Conservation (phyloP, 92 coral and sea anemone genomes). For the Porites cylindrica region DNA sequence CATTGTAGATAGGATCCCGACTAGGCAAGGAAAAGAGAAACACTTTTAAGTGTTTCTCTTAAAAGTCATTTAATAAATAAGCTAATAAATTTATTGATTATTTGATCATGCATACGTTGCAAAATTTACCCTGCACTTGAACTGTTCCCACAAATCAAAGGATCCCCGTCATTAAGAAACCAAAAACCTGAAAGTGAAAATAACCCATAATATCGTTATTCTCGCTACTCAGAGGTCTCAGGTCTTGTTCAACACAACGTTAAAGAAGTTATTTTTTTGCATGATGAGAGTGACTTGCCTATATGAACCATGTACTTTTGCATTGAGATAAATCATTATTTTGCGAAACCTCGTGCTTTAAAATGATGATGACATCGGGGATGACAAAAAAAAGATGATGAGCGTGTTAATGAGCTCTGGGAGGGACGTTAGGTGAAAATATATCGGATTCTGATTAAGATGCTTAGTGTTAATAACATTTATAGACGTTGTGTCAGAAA, state of each 20-base stretch:
- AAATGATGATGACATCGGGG: background rate
- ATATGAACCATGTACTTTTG: too few species aligned
- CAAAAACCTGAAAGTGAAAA: conserved; percentile 60
- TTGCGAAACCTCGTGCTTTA: too few species aligned
- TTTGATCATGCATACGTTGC: background rate
- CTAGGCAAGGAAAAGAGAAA: too few species aligned
- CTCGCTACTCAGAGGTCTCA: background rate
- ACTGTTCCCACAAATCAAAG: conserved; percentile 77
- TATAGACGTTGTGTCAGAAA: too few species aligned
- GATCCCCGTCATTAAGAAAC: conserved; percentile 60
- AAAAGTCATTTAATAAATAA: too few species aligned
- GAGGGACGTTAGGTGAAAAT: too few species aligned
- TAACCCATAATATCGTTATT: background rate
- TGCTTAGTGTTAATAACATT: too few species aligned
- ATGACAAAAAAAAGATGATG: background rate
- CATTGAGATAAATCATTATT: too few species aligned
- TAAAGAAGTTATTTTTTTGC: background rate
- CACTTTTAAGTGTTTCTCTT: background rate
- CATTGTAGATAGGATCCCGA: too few species aligned
- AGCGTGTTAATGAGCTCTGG: background rate
- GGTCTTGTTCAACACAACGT: too few species aligned
- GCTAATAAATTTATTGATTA: background rate
- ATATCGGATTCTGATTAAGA: too few species aligned
- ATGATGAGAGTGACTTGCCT: background rate
- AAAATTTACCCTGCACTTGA: conserved; percentile 74